phyloP scores from a whole-genome alignment of 1,140 invertebrate species.

The Choristoneura fumiferana region DNA sequence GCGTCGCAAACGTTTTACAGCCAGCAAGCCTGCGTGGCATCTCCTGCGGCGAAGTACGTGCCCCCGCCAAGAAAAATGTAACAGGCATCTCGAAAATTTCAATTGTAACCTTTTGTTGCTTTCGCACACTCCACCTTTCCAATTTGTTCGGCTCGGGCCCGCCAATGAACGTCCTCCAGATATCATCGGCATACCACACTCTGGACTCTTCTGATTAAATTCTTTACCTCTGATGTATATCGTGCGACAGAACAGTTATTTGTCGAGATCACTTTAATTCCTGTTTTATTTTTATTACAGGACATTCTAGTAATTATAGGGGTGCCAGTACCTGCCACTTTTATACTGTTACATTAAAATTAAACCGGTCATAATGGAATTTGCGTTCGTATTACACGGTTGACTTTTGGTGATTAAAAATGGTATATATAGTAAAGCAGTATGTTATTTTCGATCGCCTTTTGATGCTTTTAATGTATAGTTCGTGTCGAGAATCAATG shows the following conservation, averaged over 20 bases:
- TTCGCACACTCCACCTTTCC: conserved; percentile 58
- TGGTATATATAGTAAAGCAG: no score
- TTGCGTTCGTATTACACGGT: no score
- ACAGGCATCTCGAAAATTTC: conserved; percentile 72
- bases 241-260: conserved; percentile 35
- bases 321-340: background rate
- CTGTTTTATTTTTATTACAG: conserved; percentile 33
- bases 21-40: conserved; percentile 33
- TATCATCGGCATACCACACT: conserved; percentile 64
- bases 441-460: no score
- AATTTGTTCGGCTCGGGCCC: conserved; percentile 63
- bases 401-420: no score
- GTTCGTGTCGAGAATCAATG: no score
- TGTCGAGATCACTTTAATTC: conserved; percentile 38
- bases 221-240: conserved; percentile 49
- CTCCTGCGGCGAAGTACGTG: conserved; percentile 64
- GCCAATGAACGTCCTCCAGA: conserved; percentile 60
- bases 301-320: conserved; percentile 26
- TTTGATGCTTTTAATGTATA: no score
- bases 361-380: background rate
- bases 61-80: conserved; percentile 68
- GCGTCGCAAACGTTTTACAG: conserved; percentile 46
- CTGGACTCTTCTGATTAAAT: conserved; percentile 69
- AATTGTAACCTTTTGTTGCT: conserved; percentile 67
- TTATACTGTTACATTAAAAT: background rate